Evolutionary conservation across 2,888 invertebrate species (phyloP).

Genomic region (Ormyrus pomaceus): DNA sequence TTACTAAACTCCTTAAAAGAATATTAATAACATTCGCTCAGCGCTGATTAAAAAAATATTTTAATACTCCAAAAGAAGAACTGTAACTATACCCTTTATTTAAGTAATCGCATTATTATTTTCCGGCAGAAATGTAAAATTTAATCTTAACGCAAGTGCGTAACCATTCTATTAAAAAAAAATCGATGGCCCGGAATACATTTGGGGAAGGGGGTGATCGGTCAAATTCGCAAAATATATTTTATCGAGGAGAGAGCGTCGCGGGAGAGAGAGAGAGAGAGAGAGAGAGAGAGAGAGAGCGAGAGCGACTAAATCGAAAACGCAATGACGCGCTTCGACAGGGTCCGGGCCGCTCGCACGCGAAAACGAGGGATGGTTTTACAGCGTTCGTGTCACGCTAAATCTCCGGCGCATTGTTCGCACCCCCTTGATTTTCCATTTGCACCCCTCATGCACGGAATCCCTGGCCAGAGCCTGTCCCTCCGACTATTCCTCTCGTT

Average conservation of each 20-base stretch:
- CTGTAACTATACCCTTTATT: too few relatives aligned
- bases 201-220: background rate
- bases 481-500: slow-evolving; percentile 47
- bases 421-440: slow-evolving; percentile 69
- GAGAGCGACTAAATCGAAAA: slow-evolving; percentile 47
- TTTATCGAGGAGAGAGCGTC: background rate
- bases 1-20: too few relatives aligned
- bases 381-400: slow-evolving; percentile 71
- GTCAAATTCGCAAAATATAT: slow-evolving; percentile 28
- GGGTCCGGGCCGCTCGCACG: slow-evolving; percentile 38
- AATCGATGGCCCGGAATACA: too few relatives aligned
- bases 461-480: slow-evolving; percentile 54
- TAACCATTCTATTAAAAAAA: too few relatives aligned
- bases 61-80: too few relatives aligned
- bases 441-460: slow-evolving; percentile 63
- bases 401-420: slow-evolving; percentile 71
- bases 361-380: slow-evolving; percentile 64
- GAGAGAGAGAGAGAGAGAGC: slow-evolving; percentile 25
- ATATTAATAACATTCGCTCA: too few relatives aligned
- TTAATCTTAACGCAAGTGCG: too few relatives aligned
- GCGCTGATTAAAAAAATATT: too few relatives aligned
- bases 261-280: slow-evolving; percentile 25
- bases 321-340: slow-evolving; percentile 57
- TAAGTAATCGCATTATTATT: too few relatives aligned
- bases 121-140: too few relatives aligned